Percentiles rank a stretch among this genome's conserved stretches.
These are phyloP conservation scores for Drosophila sucinea DNA, from an alignment of 1,140 invertebrate species.

Conservation along the genomic window DNA sequence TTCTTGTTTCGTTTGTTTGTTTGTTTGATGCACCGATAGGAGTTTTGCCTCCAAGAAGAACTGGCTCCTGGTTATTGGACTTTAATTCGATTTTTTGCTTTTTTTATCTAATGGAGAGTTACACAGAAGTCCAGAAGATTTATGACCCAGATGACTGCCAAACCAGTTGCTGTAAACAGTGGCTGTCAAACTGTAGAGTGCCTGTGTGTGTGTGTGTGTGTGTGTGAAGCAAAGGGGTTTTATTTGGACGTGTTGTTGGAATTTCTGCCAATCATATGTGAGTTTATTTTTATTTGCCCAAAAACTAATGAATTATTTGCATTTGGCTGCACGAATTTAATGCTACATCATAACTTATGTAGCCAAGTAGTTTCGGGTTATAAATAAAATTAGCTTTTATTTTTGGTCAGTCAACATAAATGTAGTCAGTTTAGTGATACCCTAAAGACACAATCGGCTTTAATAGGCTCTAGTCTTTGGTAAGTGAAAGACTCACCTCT, in stretches of 20 bases:
- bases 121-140: conserved; percentile 17
- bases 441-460: too few relatives aligned
- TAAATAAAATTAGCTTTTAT: too few relatives aligned
- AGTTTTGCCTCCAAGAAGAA: neutral
- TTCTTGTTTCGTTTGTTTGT: neutral
- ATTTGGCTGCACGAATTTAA: too few relatives aligned
- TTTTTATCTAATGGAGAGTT: conserved; percentile 11
- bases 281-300: too few relatives aligned
- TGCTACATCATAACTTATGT: too few relatives aligned
- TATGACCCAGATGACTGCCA: conserved; percentile 27
- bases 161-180: conserved; percentile 31
- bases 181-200: conserved; percentile 9
- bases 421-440: too few relatives aligned
- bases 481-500: too few relatives aligned
- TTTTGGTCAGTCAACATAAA: too few relatives aligned
- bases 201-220: neutral
- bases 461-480: too few relatives aligned
- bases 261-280: too few relatives aligned
- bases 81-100: neutral
- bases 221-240: conserved; percentile 21
- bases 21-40: conserved; percentile 9
- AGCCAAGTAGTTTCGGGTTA: too few relatives aligned
- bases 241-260: conserved; percentile 22
- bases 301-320: too few relatives aligned
- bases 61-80: conserved; percentile 14